Percentiles rank a stretch among this genome's conserved stretches.
These are phyloP conservation scores for Zeugodacus cucurbitae DNA, from an alignment of 1,140 invertebrate genomes.

Conservation along the genomic window DNA sequence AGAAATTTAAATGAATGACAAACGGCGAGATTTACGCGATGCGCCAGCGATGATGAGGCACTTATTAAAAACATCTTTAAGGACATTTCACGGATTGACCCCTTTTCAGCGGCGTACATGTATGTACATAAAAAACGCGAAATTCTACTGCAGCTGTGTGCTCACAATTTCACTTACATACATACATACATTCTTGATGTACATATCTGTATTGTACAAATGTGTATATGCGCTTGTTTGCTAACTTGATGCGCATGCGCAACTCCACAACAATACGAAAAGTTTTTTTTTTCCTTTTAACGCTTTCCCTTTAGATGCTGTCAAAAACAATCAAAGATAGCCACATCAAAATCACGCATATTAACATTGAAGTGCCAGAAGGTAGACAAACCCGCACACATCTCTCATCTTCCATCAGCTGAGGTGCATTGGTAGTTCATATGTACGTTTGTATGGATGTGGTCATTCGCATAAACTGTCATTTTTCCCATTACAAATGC, in stretches of 20 bases:
- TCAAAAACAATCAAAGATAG: constrained; percentile 43
- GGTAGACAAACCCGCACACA: constrained; percentile 23
- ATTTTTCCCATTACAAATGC: neutral
- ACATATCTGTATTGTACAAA: neutral
- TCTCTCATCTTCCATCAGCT: neutral
- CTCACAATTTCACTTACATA: neutral
- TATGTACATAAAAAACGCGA: neutral
- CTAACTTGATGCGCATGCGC: neutral
- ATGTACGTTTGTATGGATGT: neutral
- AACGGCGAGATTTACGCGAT: neutral
- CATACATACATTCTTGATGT: neutral
- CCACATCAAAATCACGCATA: constrained; percentile 39
- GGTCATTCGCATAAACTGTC: neutral
- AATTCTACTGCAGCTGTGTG: neutral
- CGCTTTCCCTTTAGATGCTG: constrained; percentile 32
- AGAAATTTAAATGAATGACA: constrained; percentile 4
- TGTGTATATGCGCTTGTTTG: no score
- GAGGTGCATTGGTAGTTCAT: neutral
- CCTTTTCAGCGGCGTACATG: neutral
- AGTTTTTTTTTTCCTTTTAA: neutral
- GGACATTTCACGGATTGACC: constrained; percentile 34
- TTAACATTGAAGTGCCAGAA: constrained; percentile 11
- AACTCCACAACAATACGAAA: constrained; percentile 33
- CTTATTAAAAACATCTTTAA: constrained; percentile 40
- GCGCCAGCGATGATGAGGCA: constrained; percentile 10